Base-by-base conservation (phyloP, 2,797 vertebrate species). In the Enteromius afrohamiltoni region DNA sequence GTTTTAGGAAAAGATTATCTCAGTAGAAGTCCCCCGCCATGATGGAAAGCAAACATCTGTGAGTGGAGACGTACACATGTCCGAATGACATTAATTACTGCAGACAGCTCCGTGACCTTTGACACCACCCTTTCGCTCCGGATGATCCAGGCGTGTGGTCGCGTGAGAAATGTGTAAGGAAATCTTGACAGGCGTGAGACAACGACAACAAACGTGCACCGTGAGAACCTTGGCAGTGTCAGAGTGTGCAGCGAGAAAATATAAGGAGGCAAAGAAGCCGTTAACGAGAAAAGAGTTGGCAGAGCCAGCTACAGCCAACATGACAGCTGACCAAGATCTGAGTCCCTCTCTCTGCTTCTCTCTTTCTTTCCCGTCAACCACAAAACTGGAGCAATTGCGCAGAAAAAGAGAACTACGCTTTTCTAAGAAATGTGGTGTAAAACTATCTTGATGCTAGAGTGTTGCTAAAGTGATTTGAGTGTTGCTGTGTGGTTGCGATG, bases 181-280 rank as follows among this genome's bases (percentile, higher is more conserved):
- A 74, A 64, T 60, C 70, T 53, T 67, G 58, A 82, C 70, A 75
- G 70, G 21, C n/a, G 29, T 42, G 16, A 65, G 58, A 82, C 70
- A 81, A 49, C 0, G 21, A 75, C 58, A 53, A 64, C 58, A 65
- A 73, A 62, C 40, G 8, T 17, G 19, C 19, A 17, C 34, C 4
- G 11, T 29, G 51, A 70, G 53, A 71, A 45, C 68, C 40, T 62
- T 60, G 79, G 51, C 64, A 31, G 37, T 40, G 64, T 58, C 31
- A 19, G 40, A 77, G 85, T 89, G 58, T 67, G 69, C 42, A 40
- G 7, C 16, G 29, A 29, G 49, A 65, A 45, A 53, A 47, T 70
- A 53, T 65, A 70, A 80, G 83, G 78, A 86, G 69, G 84, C 81
- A 79, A 84, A 87, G 80, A 89, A 85, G 87, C 85, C 86, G 70